A percentile compares a stretch with the other conserved stretches of the same genome.
Conservation (phyloP, 1,140 invertebrate species). For the Protaetia brevitarsis region DNA sequence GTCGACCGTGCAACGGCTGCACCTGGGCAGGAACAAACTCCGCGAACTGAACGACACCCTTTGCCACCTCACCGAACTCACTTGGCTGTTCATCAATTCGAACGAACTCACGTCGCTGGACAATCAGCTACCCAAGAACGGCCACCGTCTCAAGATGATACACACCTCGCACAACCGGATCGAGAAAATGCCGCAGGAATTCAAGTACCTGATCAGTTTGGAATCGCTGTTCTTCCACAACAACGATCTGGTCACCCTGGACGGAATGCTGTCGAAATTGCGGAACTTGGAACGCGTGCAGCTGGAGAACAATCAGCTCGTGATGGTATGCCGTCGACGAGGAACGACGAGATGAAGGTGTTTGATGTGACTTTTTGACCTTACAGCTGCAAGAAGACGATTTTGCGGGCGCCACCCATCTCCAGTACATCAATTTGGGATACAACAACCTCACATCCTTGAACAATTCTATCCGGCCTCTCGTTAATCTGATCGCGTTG, state of each 20-base stretch:
- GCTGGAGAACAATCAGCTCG: conserved; percentile 69
- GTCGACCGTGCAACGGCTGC: conserved; percentile 63
- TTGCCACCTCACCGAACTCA: conserved; percentile 63
- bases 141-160: conserved; percentile 62
- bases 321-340: conserved; percentile 68
- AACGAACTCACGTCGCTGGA: conserved; percentile 72
- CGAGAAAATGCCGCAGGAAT: conserved; percentile 64
- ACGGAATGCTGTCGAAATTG: conserved; percentile 66
- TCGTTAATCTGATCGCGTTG: conserved; percentile 62
- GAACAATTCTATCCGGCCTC: conserved; percentile 68
- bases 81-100: conserved; percentile 74
- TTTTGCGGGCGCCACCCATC: conserved; percentile 62
- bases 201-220: conserved; percentile 62
- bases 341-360: conserved; percentile 23
- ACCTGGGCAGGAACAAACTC: conserved; percentile 69
- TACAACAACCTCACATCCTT: conserved; percentile 67
- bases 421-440: conserved; percentile 66
- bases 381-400: conserved; percentile 69
- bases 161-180: conserved; percentile 70
- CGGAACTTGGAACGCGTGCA: conserved; percentile 62
- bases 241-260: conserved; percentile 66
- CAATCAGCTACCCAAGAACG: conserved; percentile 67
- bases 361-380: not conserved
- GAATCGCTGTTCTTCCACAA: conserved; percentile 67
- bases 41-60: conserved; percentile 70